phyloP scores from a whole-genome alignment of 2,888 invertebrate species.

The Marasmarcha lunaedactyla region DNA sequence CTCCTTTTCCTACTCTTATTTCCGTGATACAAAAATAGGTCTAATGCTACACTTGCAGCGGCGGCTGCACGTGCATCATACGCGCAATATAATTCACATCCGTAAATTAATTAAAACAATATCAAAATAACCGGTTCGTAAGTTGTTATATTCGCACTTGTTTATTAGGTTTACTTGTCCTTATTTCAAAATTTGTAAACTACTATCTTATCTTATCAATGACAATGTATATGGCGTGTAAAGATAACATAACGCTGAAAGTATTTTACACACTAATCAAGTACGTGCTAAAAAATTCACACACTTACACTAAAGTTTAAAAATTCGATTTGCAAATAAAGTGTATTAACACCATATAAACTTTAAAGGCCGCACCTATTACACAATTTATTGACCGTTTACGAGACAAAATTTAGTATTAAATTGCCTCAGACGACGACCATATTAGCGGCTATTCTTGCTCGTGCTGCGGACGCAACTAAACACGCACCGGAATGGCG shows the following conservation, averaged over 20 bases:
- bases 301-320: constrained; percentile 25
- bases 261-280: background rate
- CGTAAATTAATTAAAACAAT: constrained; percentile 20
- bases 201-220: background rate
- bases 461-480: constrained; percentile 57
- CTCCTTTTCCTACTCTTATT: constrained; percentile 69
- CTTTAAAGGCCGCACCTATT: constrained; percentile 21
- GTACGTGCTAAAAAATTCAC: no score
- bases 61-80: constrained; percentile 59
- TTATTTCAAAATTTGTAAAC: background rate
- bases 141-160: constrained; percentile 10
- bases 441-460: constrained; percentile 57
- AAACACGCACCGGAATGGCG: constrained; percentile 40
- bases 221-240: background rate
- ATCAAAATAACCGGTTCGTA: constrained; percentile 5
- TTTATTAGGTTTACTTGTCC: no score
- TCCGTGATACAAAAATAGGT: constrained; percentile 70
- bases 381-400: constrained; percentile 34
- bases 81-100: constrained; percentile 22
- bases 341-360: constrained; percentile 10
- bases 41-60: constrained; percentile 60
- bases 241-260: constrained; percentile 2
- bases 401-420: constrained; percentile 17
- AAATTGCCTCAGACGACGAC: constrained; percentile 23
- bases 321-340: constrained; percentile 30